A percentile compares a stretch with the other conserved stretches of the same genome.
These are phyloP conservation scores for Ptychodera flava DNA, from an alignment of 35 echinoderm and acorn worm species.

Conservation along the genomic window DNA sequence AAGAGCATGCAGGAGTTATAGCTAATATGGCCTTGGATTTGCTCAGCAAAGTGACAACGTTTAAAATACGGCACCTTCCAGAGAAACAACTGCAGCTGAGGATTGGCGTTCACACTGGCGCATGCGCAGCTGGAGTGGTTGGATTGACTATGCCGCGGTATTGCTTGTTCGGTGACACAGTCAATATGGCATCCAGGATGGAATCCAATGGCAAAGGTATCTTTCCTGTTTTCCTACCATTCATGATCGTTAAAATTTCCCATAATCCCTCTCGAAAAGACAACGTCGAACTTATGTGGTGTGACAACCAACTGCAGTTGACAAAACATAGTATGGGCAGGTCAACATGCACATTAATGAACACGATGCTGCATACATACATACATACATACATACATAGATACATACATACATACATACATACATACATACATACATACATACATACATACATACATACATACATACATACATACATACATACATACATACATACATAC, in stretches of 20 bases:
- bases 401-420: conserved; percentile 2
- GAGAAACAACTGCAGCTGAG: background rate
- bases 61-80: background rate
- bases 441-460: conserved; percentile 2
- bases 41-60: background rate
- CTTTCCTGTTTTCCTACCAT: too few species aligned
- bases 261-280: too few species aligned
- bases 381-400: background rate
- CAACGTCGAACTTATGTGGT: too few species aligned
- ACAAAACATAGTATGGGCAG: too few species aligned
- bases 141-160: background rate
- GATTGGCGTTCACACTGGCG: background rate
- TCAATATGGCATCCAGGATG: background rate
- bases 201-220: background rate
- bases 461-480: background rate
- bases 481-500: background rate
- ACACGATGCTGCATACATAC: background rate
- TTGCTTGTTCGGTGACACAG: background rate
- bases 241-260: too few species aligned
- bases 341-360: background rate
- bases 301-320: too few species aligned
- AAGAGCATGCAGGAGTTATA: background rate
- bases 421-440: background rate
- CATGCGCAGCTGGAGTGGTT: background rate
- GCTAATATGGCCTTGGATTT: background rate